Base-by-base conservation (phyloP, 2,113 vertebrate genomes). In the Tiliqua scincoides region DNA sequence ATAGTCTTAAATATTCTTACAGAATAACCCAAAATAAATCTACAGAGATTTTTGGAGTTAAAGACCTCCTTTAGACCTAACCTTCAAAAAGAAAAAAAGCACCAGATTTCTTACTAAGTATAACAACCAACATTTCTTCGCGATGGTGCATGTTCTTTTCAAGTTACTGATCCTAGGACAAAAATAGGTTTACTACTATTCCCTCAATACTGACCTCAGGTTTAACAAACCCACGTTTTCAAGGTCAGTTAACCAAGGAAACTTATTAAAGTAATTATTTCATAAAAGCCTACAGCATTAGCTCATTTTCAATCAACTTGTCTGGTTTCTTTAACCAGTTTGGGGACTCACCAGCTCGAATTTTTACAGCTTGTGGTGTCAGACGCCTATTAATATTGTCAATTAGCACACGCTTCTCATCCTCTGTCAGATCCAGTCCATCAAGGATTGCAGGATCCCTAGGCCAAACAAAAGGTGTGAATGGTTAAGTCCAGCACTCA, bases 381-480 rank as follows among this genome's bases (percentile, higher is more conserved):
- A 99, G 97, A 86, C 99, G 97, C 86, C 99, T 98, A 96, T 99
- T 99, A 93, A 99, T 99, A 84, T 99, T 99, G 84, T 99, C 98
- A 25, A 99, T 99, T 87, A 99, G 95, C 15, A 99, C 98, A 40
- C 87, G 94, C 32, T 97, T 97, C 95, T 99, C 99, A 30, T 98
- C 97, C 94, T 99, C 98, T n/a, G 97, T 98, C 91, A 99, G 95
- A 83, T 99, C 98, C 92, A 99, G 94, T 18, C 97, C 97, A 70
- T 99, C 98, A 88, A 99, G 96, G 88, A 99, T 99, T 43, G 98
- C 89, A 30, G 99, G 98, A 86, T 99, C 99, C 89, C 99, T 99
- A 83, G 88, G 74, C 14, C 59, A 95, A 94, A 80, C 54, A 89
- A 88, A 92, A 75, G 68, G 87, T 0, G 0, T 77, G 91, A 59